These are phyloP conservation scores for Eubasilissa splendida DNA, from an alignment of 2,888 invertebrate genomes.

Conservation along the genomic window DNA sequence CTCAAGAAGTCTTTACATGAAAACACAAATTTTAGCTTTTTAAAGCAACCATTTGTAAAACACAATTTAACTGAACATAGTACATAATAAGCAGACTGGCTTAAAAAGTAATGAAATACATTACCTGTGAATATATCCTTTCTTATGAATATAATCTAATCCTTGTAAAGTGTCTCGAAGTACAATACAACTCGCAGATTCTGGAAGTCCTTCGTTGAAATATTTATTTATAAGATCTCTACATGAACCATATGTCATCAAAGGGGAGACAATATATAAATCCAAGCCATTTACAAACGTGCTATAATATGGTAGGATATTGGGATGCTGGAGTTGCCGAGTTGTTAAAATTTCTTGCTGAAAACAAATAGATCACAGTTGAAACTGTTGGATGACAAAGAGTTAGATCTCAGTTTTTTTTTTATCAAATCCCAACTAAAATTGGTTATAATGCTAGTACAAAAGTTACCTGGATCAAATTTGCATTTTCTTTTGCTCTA, in stretches of 20 bases:
- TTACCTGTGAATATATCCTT: constrained; percentile 89
- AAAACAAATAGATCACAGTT: constrained; percentile 56
- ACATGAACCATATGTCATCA: constrained; percentile 90
- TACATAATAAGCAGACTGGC: too few relatives aligned
- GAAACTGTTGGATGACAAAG: constrained; percentile 37
- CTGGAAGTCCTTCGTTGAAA: constrained; percentile 85
- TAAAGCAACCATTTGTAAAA: too few relatives aligned
- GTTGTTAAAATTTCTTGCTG: constrained; percentile 86
- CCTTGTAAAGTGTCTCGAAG: constrained; percentile 85
- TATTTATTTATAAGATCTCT: constrained; percentile 83
- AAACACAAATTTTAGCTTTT: too few relatives aligned
- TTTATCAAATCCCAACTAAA: neutral
- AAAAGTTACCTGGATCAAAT: constrained; percentile 70
- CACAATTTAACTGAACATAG: too few relatives aligned
- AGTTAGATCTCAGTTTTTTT: neutral
- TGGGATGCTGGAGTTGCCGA: constrained; percentile 84
- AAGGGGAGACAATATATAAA: constrained; percentile 85
- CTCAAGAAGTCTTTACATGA: too few relatives aligned
- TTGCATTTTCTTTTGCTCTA: constrained; percentile 76
- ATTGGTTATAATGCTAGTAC: neutral
- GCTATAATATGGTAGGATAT: constrained; percentile 82
- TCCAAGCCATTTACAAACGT: constrained; percentile 86
- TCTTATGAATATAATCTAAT: constrained; percentile 87
- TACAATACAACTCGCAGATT: constrained; percentile 85
- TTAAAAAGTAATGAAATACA: too few relatives aligned